phyloP scores from a whole-genome alignment of 2,113 vertebrate species.

The Heterotilapia buettikoferi region DNA sequence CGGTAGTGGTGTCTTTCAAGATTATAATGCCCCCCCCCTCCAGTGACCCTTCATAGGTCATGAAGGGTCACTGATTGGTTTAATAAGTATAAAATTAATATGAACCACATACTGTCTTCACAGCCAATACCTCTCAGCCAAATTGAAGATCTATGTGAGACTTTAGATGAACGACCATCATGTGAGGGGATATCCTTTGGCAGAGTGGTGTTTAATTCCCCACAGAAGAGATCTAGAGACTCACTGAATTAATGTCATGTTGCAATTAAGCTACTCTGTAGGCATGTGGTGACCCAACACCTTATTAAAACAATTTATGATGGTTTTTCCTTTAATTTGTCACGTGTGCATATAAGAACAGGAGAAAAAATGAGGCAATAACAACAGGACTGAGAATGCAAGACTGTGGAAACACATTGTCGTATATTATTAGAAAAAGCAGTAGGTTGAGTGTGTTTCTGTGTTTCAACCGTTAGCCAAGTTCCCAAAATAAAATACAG shows the following conservation, averaged over 20 bases:
- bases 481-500: constrained; percentile 22
- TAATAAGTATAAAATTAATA: background rate
- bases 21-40: background rate
- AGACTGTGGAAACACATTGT: constrained; percentile 62
- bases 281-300: background rate
- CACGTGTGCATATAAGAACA: background rate
- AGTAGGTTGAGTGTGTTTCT: background rate
- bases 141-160: background rate
- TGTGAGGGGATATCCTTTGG: background rate
- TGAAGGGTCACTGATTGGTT: background rate
- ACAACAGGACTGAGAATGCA: background rate
- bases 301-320: background rate
- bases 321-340: background rate
- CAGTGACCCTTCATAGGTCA: background rate
- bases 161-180: background rate
- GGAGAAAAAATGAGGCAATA: background rate
- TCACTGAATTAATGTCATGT: background rate
- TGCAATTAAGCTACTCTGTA: background rate
- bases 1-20: background rate
- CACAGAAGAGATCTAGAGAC: background rate
- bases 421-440: constrained; percentile 71
- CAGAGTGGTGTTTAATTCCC: background rate
- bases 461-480: background rate
- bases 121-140: background rate
- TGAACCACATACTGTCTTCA: background rate